Evolutionary conservation across 2,888 invertebrate species (phyloP).

Genomic region (Caenorhabditis plicata): DNA sequence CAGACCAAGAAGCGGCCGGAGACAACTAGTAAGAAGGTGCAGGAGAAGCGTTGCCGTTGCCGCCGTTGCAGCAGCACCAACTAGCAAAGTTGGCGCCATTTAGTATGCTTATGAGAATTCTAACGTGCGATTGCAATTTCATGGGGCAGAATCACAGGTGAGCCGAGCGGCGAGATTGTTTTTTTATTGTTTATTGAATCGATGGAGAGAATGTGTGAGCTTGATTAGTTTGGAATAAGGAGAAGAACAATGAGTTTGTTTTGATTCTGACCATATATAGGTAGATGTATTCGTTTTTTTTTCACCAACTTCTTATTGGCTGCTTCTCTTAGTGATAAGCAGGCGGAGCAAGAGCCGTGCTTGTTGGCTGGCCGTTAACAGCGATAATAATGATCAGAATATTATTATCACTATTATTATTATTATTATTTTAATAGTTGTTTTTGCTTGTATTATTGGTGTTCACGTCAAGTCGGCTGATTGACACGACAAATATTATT

Average conservation of each 20-base stretch:
- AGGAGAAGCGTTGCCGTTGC: constrained; percentile 2
- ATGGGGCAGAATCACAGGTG: constrained; percentile 52
- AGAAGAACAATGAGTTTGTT: too few relatives aligned
- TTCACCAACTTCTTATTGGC: background rate
- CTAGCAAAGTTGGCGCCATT: background rate
- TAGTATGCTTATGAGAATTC: constrained; percentile 40
- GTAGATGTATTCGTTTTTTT: background rate
- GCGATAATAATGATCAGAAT: too few relatives aligned
- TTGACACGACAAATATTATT: background rate
- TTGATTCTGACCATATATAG: background rate
- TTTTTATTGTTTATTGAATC: background rate
- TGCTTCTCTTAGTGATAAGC: too few relatives aligned
- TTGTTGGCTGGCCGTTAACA: too few relatives aligned
- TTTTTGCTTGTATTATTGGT: background rate
- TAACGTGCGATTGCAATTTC: constrained; percentile 47
- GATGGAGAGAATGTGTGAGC: background rate
- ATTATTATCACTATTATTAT: too few relatives aligned
- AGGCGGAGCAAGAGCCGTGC: too few relatives aligned
- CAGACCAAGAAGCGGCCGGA: constrained; percentile 1
- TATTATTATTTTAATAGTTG: background rate
- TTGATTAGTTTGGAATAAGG: too few relatives aligned
- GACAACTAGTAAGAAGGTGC: background rate
- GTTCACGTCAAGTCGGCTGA: background rate
- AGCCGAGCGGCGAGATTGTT: background rate
- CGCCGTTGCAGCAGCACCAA: background rate